Evolutionary conservation across 2,888 invertebrate genomes (phyloP).

Genomic region (Reticulitermes lucifugus): DNA sequence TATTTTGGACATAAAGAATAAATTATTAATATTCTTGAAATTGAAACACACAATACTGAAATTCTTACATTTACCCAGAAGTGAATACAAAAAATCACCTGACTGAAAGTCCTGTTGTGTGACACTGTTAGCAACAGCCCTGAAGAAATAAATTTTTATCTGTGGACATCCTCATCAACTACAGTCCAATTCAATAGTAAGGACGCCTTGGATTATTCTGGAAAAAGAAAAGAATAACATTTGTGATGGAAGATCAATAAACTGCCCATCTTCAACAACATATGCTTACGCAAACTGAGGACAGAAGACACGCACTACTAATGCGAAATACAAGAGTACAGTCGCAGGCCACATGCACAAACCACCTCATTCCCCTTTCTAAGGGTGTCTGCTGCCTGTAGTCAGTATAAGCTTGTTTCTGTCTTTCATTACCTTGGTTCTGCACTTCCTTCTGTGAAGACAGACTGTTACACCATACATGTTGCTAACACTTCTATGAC

Average conservation of each 20-base stretch:
- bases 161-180: neutral
- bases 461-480: too few species aligned
- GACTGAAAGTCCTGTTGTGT: neutral
- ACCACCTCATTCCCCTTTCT: too few species aligned
- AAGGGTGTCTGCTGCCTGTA: too few species aligned
- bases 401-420: neutral
- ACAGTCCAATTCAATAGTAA: constrained; percentile 72
- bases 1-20: neutral
- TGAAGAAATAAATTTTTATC: neutral
- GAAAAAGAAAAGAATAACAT: constrained; percentile 62
- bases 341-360: too few species aligned
- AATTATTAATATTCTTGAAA: neutral
- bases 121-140: neutral
- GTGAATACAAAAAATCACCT: neutral
- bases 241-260: neutral
- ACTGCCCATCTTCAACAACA: neutral
- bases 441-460: neutral
- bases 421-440: neutral
- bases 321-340: too few species aligned
- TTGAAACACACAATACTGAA: neutral
- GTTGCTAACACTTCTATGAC: too few species aligned
- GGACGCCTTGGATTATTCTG: constrained; percentile 91
- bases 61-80: neutral
- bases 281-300: too few species aligned
- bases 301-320: too few species aligned